Evolutionary conservation across 92 coral and sea anemone genomes (phyloP).

Genomic region (Zoanthus sansibaricus): DNA sequence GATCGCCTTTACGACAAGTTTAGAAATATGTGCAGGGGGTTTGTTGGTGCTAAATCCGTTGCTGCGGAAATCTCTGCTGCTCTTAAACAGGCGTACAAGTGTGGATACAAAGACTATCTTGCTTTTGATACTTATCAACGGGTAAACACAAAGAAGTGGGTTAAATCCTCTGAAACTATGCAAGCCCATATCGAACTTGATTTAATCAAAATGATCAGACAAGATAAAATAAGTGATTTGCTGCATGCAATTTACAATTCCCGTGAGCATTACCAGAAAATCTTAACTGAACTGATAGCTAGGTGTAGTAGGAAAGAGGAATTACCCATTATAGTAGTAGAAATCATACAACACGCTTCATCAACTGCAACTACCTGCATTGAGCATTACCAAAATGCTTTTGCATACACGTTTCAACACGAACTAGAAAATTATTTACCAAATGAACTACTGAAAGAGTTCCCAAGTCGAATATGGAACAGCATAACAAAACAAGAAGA

Average conservation of each 20-base stretch:
- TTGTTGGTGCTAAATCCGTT: conserved; percentile 28
- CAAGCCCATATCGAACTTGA: conserved; percentile 20
- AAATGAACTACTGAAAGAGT: background rate
- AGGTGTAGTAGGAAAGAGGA: background rate
- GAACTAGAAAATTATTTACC: background rate
- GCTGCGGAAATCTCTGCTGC: conserved; percentile 21
- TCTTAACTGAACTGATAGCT: background rate
- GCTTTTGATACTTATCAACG: conserved; percentile 1
- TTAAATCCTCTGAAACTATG: background rate
- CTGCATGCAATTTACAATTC: conserved; percentile 2
- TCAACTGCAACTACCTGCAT: background rate
- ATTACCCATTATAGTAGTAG: background rate
- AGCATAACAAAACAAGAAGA: background rate
- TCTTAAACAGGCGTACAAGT: conserved; percentile 1
- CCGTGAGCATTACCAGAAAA: background rate
- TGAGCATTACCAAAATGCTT: background rate
- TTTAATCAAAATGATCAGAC: conserved; percentile 19
- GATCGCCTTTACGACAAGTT: conserved; percentile 3
- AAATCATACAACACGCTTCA: background rate
- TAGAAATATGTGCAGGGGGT: conserved; percentile 9
- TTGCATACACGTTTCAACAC: background rate
- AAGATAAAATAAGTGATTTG: background rate
- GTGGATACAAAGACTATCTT: background rate
- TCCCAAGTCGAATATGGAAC: conserved; percentile 15
- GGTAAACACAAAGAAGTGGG: background rate